A percentile compares a stretch with the other conserved stretches of the same genome.
Evolutionary conservation across 1,140 invertebrate species (phyloP).

Genomic region (Euwallacea fornicatus): DNA sequence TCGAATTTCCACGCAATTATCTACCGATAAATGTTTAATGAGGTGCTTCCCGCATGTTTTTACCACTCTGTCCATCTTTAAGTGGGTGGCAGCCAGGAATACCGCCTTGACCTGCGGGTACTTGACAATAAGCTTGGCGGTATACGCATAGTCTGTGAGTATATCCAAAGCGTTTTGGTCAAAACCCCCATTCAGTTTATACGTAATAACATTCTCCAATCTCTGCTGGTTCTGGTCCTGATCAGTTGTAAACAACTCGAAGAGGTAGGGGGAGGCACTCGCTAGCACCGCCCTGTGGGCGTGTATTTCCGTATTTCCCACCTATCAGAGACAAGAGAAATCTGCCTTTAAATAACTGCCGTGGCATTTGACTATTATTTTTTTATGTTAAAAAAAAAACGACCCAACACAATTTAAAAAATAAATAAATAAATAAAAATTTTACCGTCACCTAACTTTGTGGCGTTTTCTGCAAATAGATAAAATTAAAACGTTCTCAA

Average conservation of each 20-base stretch:
- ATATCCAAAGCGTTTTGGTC: slow-evolving; percentile 69
- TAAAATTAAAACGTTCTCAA: slow-evolving; percentile 49
- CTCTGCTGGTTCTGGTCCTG: slow-evolving; percentile 55
- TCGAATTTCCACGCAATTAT: slow-evolving; percentile 72
- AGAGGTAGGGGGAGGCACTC: slow-evolving; percentile 73
- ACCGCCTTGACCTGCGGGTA: slow-evolving; percentile 65
- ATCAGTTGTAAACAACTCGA: slow-evolving; percentile 73
- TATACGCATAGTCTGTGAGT: slow-evolving; percentile 82
- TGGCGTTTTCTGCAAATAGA: slow-evolving; percentile 49
- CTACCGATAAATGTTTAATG: slow-evolving; percentile 65
- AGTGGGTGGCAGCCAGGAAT: slow-evolving; percentile 70
- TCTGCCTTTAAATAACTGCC: too few relatives aligned
- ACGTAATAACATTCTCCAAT: slow-evolving; percentile 58
- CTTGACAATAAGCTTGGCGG: slow-evolving; percentile 57
- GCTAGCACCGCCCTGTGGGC: slow-evolving; percentile 78
- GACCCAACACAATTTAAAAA: slow-evolving; percentile 6
- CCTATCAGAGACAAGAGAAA: slow-evolving; percentile 50
- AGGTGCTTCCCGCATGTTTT: slow-evolving; percentile 72
- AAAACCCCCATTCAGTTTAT: slow-evolving; percentile 69
- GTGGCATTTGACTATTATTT: background rate
- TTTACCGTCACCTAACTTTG: slow-evolving; percentile 50
- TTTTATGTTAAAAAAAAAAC: slow-evolving; percentile 25
- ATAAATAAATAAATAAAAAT: slow-evolving; percentile 44
- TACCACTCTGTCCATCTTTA: slow-evolving; percentile 74
- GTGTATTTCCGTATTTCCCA: slow-evolving; percentile 71